Evolutionary conservation across 2,888 invertebrate genomes (phyloP).

Genomic region (Drosophila fulvimacula): DNA sequence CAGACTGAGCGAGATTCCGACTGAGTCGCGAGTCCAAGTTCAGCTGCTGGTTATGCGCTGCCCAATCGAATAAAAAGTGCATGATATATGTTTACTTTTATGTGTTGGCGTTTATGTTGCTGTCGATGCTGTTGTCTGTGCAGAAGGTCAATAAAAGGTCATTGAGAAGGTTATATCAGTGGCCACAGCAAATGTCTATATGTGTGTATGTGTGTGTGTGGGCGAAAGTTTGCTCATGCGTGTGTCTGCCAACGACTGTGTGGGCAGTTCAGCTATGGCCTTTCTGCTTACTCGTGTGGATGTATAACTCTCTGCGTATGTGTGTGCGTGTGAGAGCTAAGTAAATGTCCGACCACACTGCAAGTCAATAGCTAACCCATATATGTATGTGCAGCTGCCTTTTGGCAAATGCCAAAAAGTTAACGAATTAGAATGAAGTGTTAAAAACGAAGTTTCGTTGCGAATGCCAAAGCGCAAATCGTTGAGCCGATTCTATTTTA

Average conservation of each 20-base stretch:
- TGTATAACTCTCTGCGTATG: background rate
- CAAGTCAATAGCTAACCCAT: slow-evolving; percentile 68
- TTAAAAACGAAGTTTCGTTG: slow-evolving; percentile 38
- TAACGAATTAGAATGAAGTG: slow-evolving; percentile 69
- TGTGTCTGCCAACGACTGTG: slow-evolving; percentile 20
- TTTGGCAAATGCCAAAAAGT: slow-evolving; percentile 58
- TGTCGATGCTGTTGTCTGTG: slow-evolving; percentile 41
- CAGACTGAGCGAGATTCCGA: background rate
- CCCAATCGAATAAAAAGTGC: slow-evolving; percentile 68
- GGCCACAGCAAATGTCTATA: slow-evolving; percentile 25
- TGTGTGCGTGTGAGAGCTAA: slow-evolving; percentile 16
- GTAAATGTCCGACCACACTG: slow-evolving; percentile 37
- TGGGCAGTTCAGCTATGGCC: slow-evolving; percentile 8
- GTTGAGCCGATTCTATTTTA: slow-evolving; percentile 26
- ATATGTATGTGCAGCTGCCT: slow-evolving; percentile 51
- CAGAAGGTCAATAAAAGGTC: slow-evolving; percentile 72
- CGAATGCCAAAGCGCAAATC: slow-evolving; percentile 11
- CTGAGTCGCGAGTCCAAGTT: slow-evolving; percentile 21
- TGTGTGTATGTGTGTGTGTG: slow-evolving; percentile 3
- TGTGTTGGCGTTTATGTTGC: slow-evolving; percentile 69
- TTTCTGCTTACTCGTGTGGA: slow-evolving; percentile 6
- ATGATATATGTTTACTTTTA: slow-evolving; percentile 72
- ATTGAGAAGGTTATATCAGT: slow-evolving; percentile 67
- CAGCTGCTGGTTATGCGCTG: slow-evolving; percentile 49
- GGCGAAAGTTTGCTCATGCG: slow-evolving; percentile 27